A percentile compares a stretch with the other conserved stretches of the same genome.
Conservation (phyloP, 2,888 invertebrate species). For the Steinernema carpocapsae region DNA sequence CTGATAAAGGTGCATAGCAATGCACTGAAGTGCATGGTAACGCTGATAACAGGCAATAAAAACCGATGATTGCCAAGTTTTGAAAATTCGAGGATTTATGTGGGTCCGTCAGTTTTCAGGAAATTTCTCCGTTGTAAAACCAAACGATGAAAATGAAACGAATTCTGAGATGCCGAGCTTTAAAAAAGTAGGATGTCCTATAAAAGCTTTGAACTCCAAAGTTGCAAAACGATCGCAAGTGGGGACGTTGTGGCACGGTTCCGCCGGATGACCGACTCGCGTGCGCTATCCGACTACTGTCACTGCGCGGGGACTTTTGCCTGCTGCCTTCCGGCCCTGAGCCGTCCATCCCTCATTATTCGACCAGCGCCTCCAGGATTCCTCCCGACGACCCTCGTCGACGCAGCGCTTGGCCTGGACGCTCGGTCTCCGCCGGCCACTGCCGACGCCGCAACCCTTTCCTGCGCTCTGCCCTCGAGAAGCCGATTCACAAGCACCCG, state of each 20-base stretch:
- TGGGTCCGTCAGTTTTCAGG: no score
- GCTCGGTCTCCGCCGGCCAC: slow-evolving; percentile 55
- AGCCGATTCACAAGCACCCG: slow-evolving; percentile 58
- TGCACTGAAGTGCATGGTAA: no score
- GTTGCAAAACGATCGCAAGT: slow-evolving; percentile 21
- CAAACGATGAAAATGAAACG: no score
- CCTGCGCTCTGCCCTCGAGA: slow-evolving; percentile 55
- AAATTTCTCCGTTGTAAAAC: no score
- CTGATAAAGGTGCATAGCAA: no score
- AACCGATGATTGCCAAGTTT: no score
- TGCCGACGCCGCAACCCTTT: slow-evolving; percentile 53
- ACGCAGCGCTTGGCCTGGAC: slow-evolving; percentile 60
- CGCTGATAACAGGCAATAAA: no score
- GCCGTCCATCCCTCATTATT: slow-evolving; percentile 60
- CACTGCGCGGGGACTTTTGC: slow-evolving; percentile 62
- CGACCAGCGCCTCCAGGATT: slow-evolving; percentile 52
- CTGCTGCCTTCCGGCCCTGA: slow-evolving; percentile 65
- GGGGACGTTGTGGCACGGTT: slow-evolving; percentile 1
- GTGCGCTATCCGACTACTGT: slow-evolving; percentile 48
- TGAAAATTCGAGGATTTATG: no score
- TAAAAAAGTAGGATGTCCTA: no score
- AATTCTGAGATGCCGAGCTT: no score
- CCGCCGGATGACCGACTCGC: slow-evolving; percentile 32
- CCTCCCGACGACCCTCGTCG: slow-evolving; percentile 51
- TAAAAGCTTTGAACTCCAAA: no score